These are phyloP conservation scores for Diploptera punctata DNA, from an alignment of 2,888 invertebrate species.

Conservation along the genomic window DNA sequence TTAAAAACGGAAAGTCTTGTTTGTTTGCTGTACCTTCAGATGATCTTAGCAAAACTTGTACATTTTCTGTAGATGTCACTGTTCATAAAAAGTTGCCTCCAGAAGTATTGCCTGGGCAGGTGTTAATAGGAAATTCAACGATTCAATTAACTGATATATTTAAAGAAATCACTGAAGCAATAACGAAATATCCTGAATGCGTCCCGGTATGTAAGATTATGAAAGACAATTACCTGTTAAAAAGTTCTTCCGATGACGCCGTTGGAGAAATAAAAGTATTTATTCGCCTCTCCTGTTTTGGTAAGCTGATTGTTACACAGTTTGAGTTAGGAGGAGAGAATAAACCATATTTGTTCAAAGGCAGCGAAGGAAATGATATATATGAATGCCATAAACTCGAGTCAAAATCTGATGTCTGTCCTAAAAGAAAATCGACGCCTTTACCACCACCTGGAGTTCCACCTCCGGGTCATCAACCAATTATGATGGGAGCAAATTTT, in stretches of 20 bases:
- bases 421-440: not conserved
- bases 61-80: slow-evolving; percentile 27
- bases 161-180: not conserved
- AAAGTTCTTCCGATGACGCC: slow-evolving; percentile 7
- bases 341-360: slow-evolving; percentile 36
- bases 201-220: slow-evolving; percentile 24
- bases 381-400: slow-evolving; percentile 34
- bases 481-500: no score
- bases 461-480: not conserved
- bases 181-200: not conserved
- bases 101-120: slow-evolving; percentile 23
- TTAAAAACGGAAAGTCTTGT: slow-evolving; percentile 39
- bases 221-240: slow-evolving; percentile 23
- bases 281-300: slow-evolving; percentile 37
- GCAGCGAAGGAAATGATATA: slow-evolving; percentile 11
- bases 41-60: not conserved
- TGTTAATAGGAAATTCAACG: slow-evolving; percentile 29
- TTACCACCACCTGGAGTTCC: not conserved
- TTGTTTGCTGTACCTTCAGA: slow-evolving; percentile 31
- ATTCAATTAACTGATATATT: slow-evolving; percentile 24
- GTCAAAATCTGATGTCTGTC: not conserved
- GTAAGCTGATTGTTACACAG: slow-evolving; percentile 36
- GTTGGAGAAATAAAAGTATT: slow-evolving; percentile 33
- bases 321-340: slow-evolving; percentile 35
- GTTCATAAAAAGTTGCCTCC: slow-evolving; percentile 28